Percentiles rank a stretch among this genome's conserved stretches.
Conservation (phyloP, 1,140 invertebrate species). For the Globodera rostochiensis region DNA sequence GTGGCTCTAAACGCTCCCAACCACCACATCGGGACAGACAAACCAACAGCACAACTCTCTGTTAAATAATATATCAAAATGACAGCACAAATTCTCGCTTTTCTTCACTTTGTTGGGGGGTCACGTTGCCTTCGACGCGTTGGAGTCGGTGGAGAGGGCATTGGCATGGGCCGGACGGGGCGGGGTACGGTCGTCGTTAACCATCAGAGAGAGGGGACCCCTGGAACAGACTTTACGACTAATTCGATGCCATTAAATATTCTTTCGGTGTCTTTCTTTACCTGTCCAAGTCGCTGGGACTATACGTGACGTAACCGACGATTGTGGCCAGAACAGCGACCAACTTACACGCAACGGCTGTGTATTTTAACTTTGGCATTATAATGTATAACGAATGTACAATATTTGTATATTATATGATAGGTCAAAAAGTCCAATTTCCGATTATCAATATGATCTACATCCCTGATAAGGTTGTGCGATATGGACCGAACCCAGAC, state of each 20-base stretch:
- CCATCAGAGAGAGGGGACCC: conserved; percentile 56
- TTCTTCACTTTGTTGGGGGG: background rate
- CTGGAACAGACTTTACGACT: conserved; percentile 35
- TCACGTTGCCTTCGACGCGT: background rate
- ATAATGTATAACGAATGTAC: no score
- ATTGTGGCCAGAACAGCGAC: conserved; percentile 64
- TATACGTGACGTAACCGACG: conserved; percentile 64
- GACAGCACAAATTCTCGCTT: no score
- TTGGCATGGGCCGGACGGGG: conserved; percentile 7
- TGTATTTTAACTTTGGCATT: conserved; percentile 1
- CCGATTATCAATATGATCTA: no score
- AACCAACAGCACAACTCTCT: no score
- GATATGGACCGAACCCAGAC: no score
- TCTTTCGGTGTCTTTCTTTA: background rate
- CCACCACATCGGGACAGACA: no score
- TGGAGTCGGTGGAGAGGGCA: conserved; percentile 19
- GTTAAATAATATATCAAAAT: no score
- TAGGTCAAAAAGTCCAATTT: no score
- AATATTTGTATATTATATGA: conserved; percentile 16
- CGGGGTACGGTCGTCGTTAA: conserved; percentile 51
- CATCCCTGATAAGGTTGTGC: no score
- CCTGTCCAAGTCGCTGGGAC: conserved; percentile 60
- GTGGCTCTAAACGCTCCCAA: no score
- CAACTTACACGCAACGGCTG: conserved; percentile 64
- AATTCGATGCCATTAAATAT: conserved; percentile 42